A percentile compares a stretch with the other conserved stretches of the same genome.
Evolutionary conservation across 2,888 invertebrate species (phyloP).

Genomic region (Amaurobius ferox): DNA sequence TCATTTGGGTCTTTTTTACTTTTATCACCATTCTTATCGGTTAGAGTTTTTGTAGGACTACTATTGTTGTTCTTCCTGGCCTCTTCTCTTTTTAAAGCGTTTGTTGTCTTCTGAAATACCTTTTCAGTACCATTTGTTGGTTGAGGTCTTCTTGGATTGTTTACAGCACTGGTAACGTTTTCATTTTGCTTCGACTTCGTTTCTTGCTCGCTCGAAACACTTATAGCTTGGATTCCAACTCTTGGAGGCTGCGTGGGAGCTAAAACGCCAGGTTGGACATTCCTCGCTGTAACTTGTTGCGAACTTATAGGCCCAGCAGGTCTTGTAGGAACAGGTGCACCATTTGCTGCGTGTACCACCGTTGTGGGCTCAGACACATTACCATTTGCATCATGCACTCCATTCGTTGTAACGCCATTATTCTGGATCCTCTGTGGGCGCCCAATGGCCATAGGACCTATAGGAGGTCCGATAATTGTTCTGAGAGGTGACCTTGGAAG

Average conservation of each 20-base stretch:
- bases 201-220: conserved; percentile 25
- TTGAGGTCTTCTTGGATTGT: not conserved
- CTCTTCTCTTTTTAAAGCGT: conserved; percentile 58
- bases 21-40: not conserved
- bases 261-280: conserved; percentile 50
- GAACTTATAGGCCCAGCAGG: conserved; percentile 43
- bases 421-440: conserved; percentile 50
- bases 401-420: conserved; percentile 32
- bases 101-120: conserved; percentile 48
- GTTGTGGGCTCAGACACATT: conserved; percentile 48
- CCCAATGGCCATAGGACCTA: conserved; percentile 33
- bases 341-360: conserved; percentile 38
- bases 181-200: not conserved
- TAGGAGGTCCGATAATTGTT: conserved; percentile 66
- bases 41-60: not conserved
- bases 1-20: conserved; percentile 17
- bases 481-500: conserved; percentile 55
- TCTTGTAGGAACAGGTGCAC: not conserved
- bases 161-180: not conserved
- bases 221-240: conserved; percentile 56
- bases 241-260: conserved; percentile 21
- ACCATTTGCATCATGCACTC: conserved; percentile 40
- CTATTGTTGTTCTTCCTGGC: conserved; percentile 10
- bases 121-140: conserved; percentile 34
- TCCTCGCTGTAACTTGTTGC: conserved; percentile 42